Base-by-base conservation (phyloP, 2,888 invertebrate genomes). In the Allacma fusca region DNA sequence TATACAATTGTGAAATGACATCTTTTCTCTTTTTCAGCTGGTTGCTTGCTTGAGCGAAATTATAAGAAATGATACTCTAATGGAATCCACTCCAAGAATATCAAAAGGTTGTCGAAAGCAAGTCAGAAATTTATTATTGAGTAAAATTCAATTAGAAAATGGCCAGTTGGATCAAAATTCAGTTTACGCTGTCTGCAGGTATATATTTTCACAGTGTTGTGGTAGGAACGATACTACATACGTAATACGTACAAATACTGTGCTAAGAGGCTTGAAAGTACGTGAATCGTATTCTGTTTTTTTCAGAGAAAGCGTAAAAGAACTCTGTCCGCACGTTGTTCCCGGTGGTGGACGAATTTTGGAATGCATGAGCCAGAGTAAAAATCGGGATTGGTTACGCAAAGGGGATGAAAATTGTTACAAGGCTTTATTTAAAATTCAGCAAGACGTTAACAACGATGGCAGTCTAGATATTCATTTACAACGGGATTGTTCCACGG, bases 61-160 rank as follows among this genome's bases (percentile, higher is more conserved):
- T 81, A 92, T 97, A 72, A 91, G 96, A 81, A 94, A 97, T 86
- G 96, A 97, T 86, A 94, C 95, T 0, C 90, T 97, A 78, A 91
- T 91, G 83, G 89, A 90, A 75, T 89, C 90, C 69, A 91, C 93
- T 79, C 94, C 93, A 82, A 91, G 92, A 81, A 91, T 98, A 85
- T 91, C 93, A 2, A 94, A 93, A 86, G 93, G 94, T 26, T 99
- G 98, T 86, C 90, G 96, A 43, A 94, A 95, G 85, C 97, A 98
- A 86, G 88, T 98, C 23, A 91, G 93, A 85, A 93, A 94, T 71
- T 97, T 98, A 86, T 89, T 98, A 29, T 93, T 97, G 85, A 96
- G 97, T 86, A 83, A 83, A 80, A 62, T 84, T 50, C 93, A 96
- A 87, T 91, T 95, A 81, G 97, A 98, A 88, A 95, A 91, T 85